These are phyloP conservation scores for Chydorus sphaericus DNA, from an alignment of 2,888 invertebrate genomes.

Conservation along the genomic window DNA sequence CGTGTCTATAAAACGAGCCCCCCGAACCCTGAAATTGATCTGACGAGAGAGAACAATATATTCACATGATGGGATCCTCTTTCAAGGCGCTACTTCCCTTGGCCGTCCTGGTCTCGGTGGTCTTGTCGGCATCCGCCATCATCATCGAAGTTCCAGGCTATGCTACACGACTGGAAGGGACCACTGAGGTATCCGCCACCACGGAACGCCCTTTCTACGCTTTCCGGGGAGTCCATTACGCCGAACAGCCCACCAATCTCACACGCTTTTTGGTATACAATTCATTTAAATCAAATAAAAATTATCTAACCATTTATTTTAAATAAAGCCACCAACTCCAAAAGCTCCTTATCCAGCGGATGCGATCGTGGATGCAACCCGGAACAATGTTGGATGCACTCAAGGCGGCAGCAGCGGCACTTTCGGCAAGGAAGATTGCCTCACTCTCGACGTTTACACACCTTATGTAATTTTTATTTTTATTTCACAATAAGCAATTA, in stretches of 20 bases:
- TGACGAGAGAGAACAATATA: too few relatives aligned
- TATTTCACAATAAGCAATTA: neutral
- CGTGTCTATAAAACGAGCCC: too few relatives aligned
- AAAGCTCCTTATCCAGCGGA: conserved; percentile 5
- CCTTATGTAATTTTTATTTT: conserved; percentile 13
- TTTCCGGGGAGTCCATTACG: conserved; percentile 10
- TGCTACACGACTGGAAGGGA: neutral
- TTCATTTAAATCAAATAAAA: too few relatives aligned
- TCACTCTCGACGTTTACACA: conserved; percentile 11
- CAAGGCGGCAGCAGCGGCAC: neutral
- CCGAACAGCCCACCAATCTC: conserved; percentile 7
- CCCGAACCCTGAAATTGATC: too few relatives aligned
- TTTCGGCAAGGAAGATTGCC: conserved; percentile 12
- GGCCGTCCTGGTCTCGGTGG: too few relatives aligned
- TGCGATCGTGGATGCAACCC: conserved; percentile 1
- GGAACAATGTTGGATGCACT: conserved; percentile 4
- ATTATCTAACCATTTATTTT: too few relatives aligned
- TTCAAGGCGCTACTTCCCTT: too few relatives aligned
- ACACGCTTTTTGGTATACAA: conserved; percentile 9
- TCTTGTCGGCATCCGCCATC: too few relatives aligned
- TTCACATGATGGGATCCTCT: too few relatives aligned
- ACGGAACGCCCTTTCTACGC: neutral
- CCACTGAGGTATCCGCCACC: neutral
- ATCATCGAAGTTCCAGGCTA: conserved; percentile 7
- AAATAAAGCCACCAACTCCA: conserved; percentile 15